phyloP scores from a whole-genome alignment of 2,113 vertebrate genomes.

The Pomatorhinus ruficollis region DNA sequence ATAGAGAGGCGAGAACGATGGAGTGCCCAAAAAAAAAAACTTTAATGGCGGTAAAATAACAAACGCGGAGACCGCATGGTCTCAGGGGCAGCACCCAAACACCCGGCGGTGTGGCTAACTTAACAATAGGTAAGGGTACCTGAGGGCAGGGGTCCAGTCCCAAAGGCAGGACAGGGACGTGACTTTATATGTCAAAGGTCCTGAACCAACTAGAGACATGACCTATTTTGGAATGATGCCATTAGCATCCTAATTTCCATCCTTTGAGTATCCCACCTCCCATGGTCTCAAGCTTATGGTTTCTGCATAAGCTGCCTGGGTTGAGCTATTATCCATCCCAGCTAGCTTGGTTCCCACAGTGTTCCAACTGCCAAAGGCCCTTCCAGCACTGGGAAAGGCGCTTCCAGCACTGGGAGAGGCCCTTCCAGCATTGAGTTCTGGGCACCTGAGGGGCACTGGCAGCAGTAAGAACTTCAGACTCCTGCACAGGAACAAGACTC shows the following conservation, averaged over 20 bases:
- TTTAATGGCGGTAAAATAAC: neutral
- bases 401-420: too few species aligned
- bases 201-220: neutral
- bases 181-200: neutral
- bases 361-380: neutral
- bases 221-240: neutral
- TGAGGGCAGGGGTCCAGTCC: neutral
- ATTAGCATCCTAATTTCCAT: neutral
- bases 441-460: neutral
- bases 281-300: neutral
- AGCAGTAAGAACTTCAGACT: neutral
- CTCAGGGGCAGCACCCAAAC: neutral
- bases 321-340: neutral
- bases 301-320: neutral
- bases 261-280: neutral
- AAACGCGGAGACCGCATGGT: neutral
- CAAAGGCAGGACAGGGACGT: neutral
- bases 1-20: neutral
- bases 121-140: neutral
- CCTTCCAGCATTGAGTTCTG: neutral
- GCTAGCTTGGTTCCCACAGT: neutral
- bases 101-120: fast-evolving
- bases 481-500: neutral
- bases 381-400: neutral
- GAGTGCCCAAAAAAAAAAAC: neutral